These are phyloP conservation scores for Thereva nobilitata DNA, from an alignment of 2,888 invertebrate genomes.

Conservation along the genomic window DNA sequence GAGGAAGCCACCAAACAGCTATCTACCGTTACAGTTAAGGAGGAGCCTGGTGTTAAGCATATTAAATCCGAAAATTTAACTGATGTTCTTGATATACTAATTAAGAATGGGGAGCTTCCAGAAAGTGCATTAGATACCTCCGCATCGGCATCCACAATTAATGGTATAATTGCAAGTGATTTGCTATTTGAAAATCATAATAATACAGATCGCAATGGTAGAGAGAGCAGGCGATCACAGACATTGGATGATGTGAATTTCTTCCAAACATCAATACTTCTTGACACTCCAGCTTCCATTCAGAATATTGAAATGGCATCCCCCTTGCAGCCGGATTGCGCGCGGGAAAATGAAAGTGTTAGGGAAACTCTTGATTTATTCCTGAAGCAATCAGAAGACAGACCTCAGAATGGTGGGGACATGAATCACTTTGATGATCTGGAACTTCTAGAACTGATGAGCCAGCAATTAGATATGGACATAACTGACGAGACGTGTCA, in stretches of 20 bases:
- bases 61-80: constrained; percentile 57
- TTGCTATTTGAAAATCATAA: constrained; percentile 4
- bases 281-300: constrained; percentile 45
- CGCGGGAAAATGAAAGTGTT: constrained; percentile 53
- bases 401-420: constrained; percentile 42
- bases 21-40: constrained; percentile 44
- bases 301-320: constrained; percentile 56
- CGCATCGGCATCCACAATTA: constrained; percentile 59
- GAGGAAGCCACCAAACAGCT: constrained; percentile 71
- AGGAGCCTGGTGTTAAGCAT: constrained; percentile 38
- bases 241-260: constrained; percentile 43
- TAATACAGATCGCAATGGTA: background rate
- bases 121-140: constrained; percentile 72
- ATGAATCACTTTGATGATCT: constrained; percentile 57
- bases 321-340: constrained; percentile 51
- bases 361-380: constrained; percentile 56
- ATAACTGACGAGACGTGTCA: constrained; percentile 55
- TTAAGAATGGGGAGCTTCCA: constrained; percentile 90
- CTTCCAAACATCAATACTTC: constrained; percentile 40
- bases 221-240: constrained; percentile 29
- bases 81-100: constrained; percentile 90
- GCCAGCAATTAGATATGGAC: constrained; percentile 63
- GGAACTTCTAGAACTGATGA: constrained; percentile 56
- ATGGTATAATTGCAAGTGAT: constrained; percentile 32
- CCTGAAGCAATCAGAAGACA: constrained; percentile 46